Conservation (phyloP, 2,888 invertebrate genomes). For the Mayetiola destructor region DNA sequence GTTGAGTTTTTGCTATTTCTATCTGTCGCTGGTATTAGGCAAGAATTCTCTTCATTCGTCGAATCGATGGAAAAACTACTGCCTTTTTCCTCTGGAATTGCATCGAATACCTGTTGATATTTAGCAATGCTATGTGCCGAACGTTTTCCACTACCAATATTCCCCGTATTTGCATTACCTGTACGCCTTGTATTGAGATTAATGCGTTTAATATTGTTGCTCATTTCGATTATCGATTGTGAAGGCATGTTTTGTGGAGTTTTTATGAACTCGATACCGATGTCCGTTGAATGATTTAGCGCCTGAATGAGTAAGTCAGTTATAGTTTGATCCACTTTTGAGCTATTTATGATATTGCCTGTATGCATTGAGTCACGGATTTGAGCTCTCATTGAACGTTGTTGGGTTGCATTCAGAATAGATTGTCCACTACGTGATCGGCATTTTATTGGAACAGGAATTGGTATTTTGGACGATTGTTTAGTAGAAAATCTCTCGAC, state of each 20-base stretch:
- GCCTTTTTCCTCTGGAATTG: conserved; percentile 43
- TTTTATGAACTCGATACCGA: conserved; percentile 21
- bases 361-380: not conserved
- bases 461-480: conserved; percentile 39
- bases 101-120: conserved; percentile 39
- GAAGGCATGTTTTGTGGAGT: conserved; percentile 22
- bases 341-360: conserved; percentile 19
- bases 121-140: conserved; percentile 24
- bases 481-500: conserved; percentile 23
- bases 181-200: not conserved
- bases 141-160: conserved; percentile 13
- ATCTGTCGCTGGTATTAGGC: not conserved
- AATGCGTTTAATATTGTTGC: conserved; percentile 14
- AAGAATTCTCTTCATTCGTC: conserved; percentile 36
- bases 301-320: conserved; percentile 36
- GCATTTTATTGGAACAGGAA: conserved; percentile 30
- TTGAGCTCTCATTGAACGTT: conserved; percentile 1
- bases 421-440: not conserved
- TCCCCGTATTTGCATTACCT: not conserved
- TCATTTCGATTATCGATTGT: conserved; percentile 26
- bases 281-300: conserved; percentile 26
- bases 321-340: conserved; percentile 35
- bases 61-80: conserved; percentile 37
- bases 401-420: not conserved
- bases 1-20: not conserved